Evolutionary conservation across 1,140 invertebrate genomes (phyloP).

Genomic region (Colletes latitarsis): DNA sequence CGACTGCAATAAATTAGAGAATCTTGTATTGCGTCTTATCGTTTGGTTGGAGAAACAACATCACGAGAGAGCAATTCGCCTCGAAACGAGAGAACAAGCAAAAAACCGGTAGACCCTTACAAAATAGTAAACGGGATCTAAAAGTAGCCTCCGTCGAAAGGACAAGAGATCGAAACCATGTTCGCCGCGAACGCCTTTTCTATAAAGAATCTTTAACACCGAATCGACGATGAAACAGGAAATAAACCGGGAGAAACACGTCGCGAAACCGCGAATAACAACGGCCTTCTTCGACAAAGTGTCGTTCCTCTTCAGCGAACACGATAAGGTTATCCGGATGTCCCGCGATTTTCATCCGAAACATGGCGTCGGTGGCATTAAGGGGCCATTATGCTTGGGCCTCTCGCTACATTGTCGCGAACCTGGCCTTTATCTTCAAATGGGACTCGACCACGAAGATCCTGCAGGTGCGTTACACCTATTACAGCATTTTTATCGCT

Average conservation of each 20-base stretch:
- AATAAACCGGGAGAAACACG: background rate
- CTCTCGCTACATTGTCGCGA: background rate
- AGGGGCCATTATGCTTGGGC: background rate
- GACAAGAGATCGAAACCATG: no score
- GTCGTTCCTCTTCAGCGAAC: background rate
- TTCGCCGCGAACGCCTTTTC: no score
- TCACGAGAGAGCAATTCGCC: no score
- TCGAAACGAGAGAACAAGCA: no score
- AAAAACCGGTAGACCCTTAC: no score
- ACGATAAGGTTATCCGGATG: slow-evolving; percentile 37
- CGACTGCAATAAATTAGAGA: no score
- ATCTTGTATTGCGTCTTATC: no score
- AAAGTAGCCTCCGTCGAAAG: no score
- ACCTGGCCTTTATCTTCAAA: slow-evolving; percentile 8
- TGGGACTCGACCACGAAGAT: background rate
- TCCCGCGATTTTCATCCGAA: slow-evolving; percentile 32
- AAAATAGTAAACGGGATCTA: no score
- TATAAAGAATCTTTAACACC: background rate
- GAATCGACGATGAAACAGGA: background rate
- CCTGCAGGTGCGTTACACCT: slow-evolving; percentile 2
- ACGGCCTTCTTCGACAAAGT: background rate
- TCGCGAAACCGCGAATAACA: background rate
- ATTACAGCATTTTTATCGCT: slow-evolving; percentile 20
- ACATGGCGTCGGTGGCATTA: slow-evolving; percentile 30
- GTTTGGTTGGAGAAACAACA: no score